Evolutionary conservation across 2,113 vertebrate genomes (phyloP).

Genomic region (Chloebia gouldiae): DNA sequence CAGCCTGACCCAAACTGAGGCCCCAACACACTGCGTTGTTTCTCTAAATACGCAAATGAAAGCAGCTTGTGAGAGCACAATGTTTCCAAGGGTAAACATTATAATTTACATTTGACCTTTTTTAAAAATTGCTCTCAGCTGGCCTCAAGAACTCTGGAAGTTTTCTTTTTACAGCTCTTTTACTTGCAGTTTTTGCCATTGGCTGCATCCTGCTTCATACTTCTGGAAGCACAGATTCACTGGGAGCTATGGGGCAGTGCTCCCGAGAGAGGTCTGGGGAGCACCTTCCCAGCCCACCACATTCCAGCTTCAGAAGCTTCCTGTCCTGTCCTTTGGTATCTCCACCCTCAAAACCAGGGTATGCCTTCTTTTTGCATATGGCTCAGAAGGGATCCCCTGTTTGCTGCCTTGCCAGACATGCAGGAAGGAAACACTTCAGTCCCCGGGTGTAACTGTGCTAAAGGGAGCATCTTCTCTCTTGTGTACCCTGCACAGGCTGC

Average conservation of each 20-base stretch:
- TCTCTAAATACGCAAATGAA: not conserved
- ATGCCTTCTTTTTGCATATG: not conserved
- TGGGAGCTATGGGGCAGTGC: not conserved
- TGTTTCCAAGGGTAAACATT: not conserved
- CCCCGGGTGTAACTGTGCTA: not conserved
- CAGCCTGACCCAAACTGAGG: not conserved
- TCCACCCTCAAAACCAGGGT: not conserved
- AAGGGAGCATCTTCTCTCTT: not conserved
- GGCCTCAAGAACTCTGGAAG: not conserved
- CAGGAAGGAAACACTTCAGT: not conserved
- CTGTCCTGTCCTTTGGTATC: not conserved
- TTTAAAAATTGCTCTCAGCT: not conserved
- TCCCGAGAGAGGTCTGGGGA: not conserved
- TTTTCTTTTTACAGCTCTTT: not conserved
- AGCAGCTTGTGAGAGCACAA: not conserved
- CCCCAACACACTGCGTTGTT: fast-evolving
- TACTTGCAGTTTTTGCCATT: not conserved
- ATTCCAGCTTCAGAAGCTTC: not conserved
- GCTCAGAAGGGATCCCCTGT: not conserved
- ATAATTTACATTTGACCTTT: not conserved
- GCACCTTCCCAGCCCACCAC: not conserved
- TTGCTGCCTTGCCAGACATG: not conserved
- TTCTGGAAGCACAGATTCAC: not conserved
- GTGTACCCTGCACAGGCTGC: not conserved
- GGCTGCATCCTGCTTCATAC: not conserved